Evolutionary conservation across 2,888 invertebrate genomes (phyloP).

Genomic region (Periphyllus acericola): DNA sequence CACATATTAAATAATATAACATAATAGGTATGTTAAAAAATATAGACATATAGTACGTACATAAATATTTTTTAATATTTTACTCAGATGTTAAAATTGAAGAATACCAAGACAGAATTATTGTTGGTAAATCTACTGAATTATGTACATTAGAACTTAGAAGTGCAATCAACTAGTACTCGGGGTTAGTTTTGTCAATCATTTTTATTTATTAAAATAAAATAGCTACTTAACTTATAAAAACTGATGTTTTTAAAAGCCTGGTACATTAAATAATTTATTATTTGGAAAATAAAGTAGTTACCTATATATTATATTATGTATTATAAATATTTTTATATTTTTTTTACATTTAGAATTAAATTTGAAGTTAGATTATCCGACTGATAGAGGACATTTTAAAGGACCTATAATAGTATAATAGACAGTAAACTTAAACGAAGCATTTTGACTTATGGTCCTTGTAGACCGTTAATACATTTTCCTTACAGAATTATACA

Average conservation of each 20-base stretch:
- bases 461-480: background rate
- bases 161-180: background rate
- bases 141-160: background rate
- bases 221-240: constrained; percentile 10
- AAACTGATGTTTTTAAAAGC: constrained; percentile 9
- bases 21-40: too few species aligned
- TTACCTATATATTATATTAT: constrained; percentile 2
- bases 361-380: constrained; percentile 10
- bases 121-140: background rate
- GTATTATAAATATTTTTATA: background rate
- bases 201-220: constrained; percentile 15
- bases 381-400: constrained; percentile 14
- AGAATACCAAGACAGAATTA: too few species aligned
- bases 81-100: too few species aligned
- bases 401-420: background rate
- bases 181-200: background rate
- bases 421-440: constrained; percentile 14
- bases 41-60: background rate
- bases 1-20: background rate
- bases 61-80: too few species aligned
- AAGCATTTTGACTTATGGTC: constrained; percentile 15
- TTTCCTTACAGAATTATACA: constrained; percentile 15
- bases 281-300: background rate
- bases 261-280: constrained; percentile 2
- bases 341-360: constrained; percentile 9